These are phyloP conservation scores for Drosophila pseudoananassae DNA, from an alignment of 1,140 invertebrate genomes.

Conservation along the genomic window DNA sequence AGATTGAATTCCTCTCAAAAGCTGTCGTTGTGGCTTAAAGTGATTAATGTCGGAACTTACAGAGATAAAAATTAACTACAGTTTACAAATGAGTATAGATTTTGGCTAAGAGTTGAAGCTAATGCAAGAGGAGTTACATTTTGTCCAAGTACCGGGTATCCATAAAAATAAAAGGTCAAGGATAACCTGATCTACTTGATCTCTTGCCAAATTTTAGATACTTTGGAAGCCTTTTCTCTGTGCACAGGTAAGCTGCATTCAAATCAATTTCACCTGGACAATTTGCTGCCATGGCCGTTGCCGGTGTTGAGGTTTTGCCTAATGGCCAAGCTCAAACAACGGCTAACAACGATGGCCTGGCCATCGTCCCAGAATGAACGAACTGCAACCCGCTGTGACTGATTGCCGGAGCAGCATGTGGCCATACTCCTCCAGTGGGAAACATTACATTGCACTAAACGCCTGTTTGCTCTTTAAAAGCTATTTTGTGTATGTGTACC, in stretches of 20 bases:
- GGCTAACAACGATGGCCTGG: not conserved
- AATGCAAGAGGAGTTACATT: no score
- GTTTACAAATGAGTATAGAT: not conserved
- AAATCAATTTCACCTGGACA: slow-evolving; percentile 23
- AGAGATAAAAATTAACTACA: not conserved
- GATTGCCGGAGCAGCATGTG: slow-evolving; percentile 40
- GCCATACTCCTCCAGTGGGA: slow-evolving; percentile 14
- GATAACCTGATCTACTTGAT: not conserved
- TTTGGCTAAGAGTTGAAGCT: no score
- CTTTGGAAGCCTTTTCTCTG: not conserved
- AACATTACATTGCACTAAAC: slow-evolving; percentile 47
- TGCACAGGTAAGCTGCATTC: slow-evolving; percentile 17
- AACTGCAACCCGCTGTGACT: slow-evolving; percentile 39
- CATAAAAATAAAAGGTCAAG: no score
- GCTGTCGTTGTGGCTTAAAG: slow-evolving; percentile 16
- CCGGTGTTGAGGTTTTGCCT: slow-evolving; percentile 17
- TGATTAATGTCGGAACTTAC: slow-evolving; percentile 27
- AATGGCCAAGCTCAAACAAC: slow-evolving; percentile 12
- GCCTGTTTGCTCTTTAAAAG: slow-evolving; percentile 42
- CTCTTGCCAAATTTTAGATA: not conserved
- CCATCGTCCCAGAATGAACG: not conserved
- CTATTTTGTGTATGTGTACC: slow-evolving; percentile 37
- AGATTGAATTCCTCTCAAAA: slow-evolving; percentile 36
- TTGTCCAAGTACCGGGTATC: no score
- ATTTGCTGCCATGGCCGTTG: slow-evolving; percentile 9